These are phyloP conservation scores for Acromyrmex heyeri DNA, from an alignment of 1,140 invertebrate species.

Conservation along the genomic window DNA sequence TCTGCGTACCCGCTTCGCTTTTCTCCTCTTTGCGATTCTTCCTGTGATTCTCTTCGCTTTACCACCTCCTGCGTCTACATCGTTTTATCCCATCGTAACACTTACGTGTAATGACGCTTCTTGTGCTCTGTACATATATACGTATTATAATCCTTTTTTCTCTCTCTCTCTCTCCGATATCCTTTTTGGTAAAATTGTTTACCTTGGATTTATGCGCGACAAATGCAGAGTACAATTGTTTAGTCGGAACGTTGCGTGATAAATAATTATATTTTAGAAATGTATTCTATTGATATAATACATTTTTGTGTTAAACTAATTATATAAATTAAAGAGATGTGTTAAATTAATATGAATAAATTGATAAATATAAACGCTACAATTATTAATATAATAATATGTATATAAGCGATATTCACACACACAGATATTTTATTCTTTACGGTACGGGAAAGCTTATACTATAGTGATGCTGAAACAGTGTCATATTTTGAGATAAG, in stretches of 20 bases:
- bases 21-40: constrained; percentile 12
- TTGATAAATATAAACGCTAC: too few relatives aligned
- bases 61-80: constrained; percentile 29
- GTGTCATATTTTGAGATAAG: too few relatives aligned
- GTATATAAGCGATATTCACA: too few relatives aligned
- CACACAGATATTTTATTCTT: too few relatives aligned
- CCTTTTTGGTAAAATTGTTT: not conserved
- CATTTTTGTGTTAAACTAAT: not conserved
- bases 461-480: too few relatives aligned
- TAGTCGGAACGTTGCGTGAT: not conserved
- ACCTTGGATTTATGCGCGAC: not conserved
- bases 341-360: too few relatives aligned
- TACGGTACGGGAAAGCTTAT: too few relatives aligned
- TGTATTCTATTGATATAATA: too few relatives aligned
- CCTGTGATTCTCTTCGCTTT: constrained; percentile 29
- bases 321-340: too few relatives aligned
- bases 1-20: constrained; percentile 19
- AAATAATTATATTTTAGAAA: not conserved
- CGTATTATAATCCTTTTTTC: not conserved
- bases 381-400: too few relatives aligned
- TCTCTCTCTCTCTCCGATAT: too few relatives aligned
- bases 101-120: constrained; percentile 30
- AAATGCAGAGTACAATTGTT: not conserved
- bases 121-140: not conserved
- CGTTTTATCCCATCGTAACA: constrained; percentile 13